Base-by-base conservation (phyloP, 1,140 invertebrate genomes). In the Acromyrmex heyeri region DNA sequence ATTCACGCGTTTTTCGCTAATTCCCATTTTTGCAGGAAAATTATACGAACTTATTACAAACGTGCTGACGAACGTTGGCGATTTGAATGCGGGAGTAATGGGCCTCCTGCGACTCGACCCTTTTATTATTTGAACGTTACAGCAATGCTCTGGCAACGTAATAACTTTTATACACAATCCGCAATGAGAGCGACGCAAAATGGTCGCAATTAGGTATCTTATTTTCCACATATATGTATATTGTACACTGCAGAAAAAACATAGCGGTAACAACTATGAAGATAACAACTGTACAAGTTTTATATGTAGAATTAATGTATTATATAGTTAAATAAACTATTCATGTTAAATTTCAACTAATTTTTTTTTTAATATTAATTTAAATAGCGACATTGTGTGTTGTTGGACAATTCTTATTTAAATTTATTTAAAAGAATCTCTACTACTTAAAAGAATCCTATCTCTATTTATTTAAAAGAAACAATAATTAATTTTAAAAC, bases 41-140 rank as follows among this genome's bases (percentile, higher is more conserved):
- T 50, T 27, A 18, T 18, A 14, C 50, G 10, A 57, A 50, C 12
- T 81, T 81, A 55, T 81, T 70, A 81, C 65, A 16, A 70, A 72
- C 21, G 48, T 38, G 3, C 53, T 38, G 8, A 27, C 21, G 10
- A n/a, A n/a, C 34, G 8, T 59, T 72, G 7, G 34, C 78, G 65
- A 81, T 81, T 44, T 79, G 14, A 79, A 79, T 79, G 27, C 53
- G 65, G 18, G 55, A 82, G 30, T 16, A 59, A 57, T 81, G 27
- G 10, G 8, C 10, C 65, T 24, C 10, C 21, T 30, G 55, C 12
- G 38, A 48, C 12, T 59, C 67, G 14, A 14, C 7, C 24, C 21
- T 82, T 73, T 82, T 73, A 59, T 82, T 72, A 73, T 73, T 82
- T 64, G 57, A 61, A 73, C 18, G 7, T 48, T 48, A 14, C 24